Evolutionary conservation across 2,797 vertebrate species (phyloP).

Genomic region (Heteromormyrus szaboi): DNA sequence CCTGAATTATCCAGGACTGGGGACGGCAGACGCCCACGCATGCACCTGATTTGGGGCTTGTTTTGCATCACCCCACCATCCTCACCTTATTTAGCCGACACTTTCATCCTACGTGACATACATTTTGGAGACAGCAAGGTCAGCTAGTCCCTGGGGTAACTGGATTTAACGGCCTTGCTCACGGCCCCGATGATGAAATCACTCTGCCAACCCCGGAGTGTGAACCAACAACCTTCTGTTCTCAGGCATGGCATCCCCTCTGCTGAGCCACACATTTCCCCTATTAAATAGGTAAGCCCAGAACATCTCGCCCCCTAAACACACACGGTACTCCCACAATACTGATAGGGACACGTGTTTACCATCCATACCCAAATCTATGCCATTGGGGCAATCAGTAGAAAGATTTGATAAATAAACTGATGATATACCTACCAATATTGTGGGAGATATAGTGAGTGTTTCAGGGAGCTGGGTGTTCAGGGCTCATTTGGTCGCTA

Average conservation of each 20-base stretch:
- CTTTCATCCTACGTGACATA: background rate
- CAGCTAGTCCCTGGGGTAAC: background rate
- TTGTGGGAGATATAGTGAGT: background rate
- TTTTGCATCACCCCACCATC: constrained; percentile 3
- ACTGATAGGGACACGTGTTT: background rate
- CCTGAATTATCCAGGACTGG: constrained; percentile 33
- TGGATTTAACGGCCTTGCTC: background rate
- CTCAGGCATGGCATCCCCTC: background rate
- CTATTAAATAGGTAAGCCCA: background rate
- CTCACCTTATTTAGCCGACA: background rate
- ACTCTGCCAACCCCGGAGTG: background rate
- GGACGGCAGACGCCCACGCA: constrained; percentile 35
- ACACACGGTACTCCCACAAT: background rate
- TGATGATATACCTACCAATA: background rate
- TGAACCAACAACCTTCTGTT: background rate
- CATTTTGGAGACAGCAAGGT: background rate
- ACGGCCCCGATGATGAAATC: background rate
- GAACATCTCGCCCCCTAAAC: background rate
- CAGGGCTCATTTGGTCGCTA: background rate
- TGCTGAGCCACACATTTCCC: background rate
- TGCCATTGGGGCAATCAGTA: background rate
- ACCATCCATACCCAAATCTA: background rate
- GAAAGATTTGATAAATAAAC: background rate
- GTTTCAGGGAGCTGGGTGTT: background rate
- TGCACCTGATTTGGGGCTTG: constrained; percentile 44